These are phyloP conservation scores for Sisyra nigra DNA, from an alignment of 2,888 invertebrate species.

Conservation along the genomic window DNA sequence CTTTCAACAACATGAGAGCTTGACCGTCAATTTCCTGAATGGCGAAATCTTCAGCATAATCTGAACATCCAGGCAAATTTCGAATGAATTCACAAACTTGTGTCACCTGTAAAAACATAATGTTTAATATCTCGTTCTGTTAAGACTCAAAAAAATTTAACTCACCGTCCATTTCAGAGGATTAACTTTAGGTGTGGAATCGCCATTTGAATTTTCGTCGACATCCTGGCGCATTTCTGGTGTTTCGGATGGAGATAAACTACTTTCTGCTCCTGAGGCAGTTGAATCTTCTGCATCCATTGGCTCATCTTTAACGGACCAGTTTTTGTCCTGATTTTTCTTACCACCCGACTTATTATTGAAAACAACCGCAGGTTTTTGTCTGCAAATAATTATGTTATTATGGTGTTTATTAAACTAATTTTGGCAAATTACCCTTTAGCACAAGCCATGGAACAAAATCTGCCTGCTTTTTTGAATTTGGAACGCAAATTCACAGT, in stretches of 20 bases:
- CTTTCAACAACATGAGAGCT: constrained; percentile 78
- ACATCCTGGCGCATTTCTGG: constrained; percentile 18
- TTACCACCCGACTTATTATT: constrained; percentile 16
- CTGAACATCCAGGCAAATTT: constrained; percentile 75
- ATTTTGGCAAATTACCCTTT: constrained; percentile 28
- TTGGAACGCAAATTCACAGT: constrained; percentile 44
- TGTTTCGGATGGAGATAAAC: constrained; percentile 23
- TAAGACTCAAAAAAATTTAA: constrained; percentile 8
- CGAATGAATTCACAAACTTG: constrained; percentile 85
- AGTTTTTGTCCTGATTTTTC: constrained; percentile 15
- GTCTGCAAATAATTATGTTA: no score
- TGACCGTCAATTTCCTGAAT: constrained; percentile 95
- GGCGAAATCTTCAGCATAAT: constrained; percentile 88
- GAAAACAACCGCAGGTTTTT: no score
- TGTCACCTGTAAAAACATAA: constrained; percentile 38
- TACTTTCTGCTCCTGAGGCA: constrained; percentile 28
- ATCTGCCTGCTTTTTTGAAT: constrained; percentile 58
- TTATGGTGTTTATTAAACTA: no score
- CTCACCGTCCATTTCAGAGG: constrained; percentile 49
- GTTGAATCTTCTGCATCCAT: constrained; percentile 28
- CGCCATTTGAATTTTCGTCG: constrained; percentile 26
- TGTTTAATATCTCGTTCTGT: no score
- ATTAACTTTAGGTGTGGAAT: constrained; percentile 32
- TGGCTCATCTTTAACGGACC: constrained; percentile 22
- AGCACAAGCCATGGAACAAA: constrained; percentile 59